Evolutionary conservation across 2,113 vertebrate species (phyloP).

Genomic region (Procavia capensis): DNA sequence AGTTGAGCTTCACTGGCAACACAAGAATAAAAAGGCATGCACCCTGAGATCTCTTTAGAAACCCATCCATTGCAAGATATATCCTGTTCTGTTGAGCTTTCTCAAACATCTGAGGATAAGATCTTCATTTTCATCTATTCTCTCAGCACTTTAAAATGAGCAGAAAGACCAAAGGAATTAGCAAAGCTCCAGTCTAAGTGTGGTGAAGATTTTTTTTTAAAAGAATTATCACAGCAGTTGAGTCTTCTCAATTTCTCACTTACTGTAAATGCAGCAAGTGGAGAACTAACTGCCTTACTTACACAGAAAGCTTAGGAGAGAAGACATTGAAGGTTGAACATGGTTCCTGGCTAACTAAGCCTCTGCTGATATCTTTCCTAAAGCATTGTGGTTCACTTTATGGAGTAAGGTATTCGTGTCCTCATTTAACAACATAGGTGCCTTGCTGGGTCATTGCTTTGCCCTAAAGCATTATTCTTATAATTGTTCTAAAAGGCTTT

Average conservation of each 20-base stretch:
- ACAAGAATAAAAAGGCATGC: too few relatives aligned
- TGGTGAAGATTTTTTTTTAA: background rate
- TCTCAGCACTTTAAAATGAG: background rate
- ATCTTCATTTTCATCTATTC: background rate
- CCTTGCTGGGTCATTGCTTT: background rate
- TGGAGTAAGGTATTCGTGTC: background rate
- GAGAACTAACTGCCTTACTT: background rate
- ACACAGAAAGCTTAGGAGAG: background rate
- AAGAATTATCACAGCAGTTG: background rate
- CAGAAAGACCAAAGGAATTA: background rate
- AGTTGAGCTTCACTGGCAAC: too few relatives aligned
- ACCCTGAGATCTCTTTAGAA: constrained; percentile 33
- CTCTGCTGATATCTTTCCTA: background rate
- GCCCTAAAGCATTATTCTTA: background rate
- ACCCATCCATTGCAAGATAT: background rate
- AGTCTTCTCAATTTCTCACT: background rate
- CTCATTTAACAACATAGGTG: background rate
- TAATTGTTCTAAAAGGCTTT: background rate
- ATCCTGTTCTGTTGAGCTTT: background rate
- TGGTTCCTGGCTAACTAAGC: background rate
- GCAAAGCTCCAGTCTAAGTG: background rate
- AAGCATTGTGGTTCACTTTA: background rate
- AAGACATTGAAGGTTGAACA: background rate
- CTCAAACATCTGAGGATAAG: background rate
- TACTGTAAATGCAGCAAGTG: background rate